Conservation (phyloP, 1,140 invertebrate genomes). For the Heliothis subflexa region DNA sequence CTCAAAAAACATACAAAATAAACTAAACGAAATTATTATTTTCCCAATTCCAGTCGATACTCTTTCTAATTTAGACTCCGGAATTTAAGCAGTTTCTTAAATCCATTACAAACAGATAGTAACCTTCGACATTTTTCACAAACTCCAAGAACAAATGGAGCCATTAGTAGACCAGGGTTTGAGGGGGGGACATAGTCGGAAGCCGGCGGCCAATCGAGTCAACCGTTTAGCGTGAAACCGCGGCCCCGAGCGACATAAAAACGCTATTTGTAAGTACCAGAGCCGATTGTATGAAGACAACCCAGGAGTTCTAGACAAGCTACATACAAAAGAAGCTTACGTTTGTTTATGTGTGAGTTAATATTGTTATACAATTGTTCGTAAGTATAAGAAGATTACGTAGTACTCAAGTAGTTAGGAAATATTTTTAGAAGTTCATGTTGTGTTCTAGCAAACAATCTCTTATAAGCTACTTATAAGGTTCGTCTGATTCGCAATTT, state of each 20-base stretch:
- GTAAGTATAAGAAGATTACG: not conserved
- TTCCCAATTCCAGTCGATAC: too few species aligned
- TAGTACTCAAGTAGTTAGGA: too few species aligned
- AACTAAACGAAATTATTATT: too few species aligned
- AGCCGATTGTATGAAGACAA: constrained; percentile 18
- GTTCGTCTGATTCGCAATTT: too few species aligned
- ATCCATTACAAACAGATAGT: not conserved
- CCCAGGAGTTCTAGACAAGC: not conserved
- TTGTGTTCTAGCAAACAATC: not conserved
- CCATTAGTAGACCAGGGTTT: constrained; percentile 48
- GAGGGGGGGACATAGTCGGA: not conserved
- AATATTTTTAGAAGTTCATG: not conserved
- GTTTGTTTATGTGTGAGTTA: not conserved
- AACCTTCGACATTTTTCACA: not conserved
- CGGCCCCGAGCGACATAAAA: constrained; percentile 61
- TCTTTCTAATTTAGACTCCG: too few species aligned
- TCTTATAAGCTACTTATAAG: too few species aligned
- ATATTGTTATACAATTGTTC: not conserved
- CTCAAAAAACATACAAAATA: too few species aligned
- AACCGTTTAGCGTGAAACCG: constrained; percentile 65
- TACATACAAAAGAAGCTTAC: not conserved
- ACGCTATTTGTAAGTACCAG: constrained; percentile 56
- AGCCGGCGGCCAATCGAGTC: constrained; percentile 52
- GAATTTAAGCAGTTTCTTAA: too few species aligned
- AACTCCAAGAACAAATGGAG: constrained; percentile 38